Evolutionary conservation across 1,140 invertebrate genomes (phyloP), one percentile per base, ranked within the genome.

Genomic region (Triops longicaudatus): DNA sequence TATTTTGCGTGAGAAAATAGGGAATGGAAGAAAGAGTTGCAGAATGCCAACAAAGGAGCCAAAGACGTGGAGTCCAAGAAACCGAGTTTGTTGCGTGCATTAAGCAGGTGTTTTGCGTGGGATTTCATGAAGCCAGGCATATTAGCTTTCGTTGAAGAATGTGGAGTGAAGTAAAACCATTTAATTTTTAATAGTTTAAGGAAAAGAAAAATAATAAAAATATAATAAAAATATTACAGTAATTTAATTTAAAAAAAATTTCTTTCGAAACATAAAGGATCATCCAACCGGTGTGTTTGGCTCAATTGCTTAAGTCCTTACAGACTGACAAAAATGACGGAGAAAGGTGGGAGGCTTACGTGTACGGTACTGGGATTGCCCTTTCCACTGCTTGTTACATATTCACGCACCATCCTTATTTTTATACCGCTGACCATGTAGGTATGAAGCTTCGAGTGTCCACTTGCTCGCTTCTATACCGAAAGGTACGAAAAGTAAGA

Each of bases 401-500:
- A 14, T 84, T 95, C 31, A 84, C 91, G 1, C 87, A 90, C 80
- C 93, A 97, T 86, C 89, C 90, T 4, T 93, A 91, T 81, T 91
- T 95, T 86, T 89, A 95, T 82, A 88, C 86, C 73, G 88, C 91
- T 27, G 82, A 83, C 43, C 80, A 81, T 71, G 78, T 79, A 17
- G 87, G 87, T 26, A 88, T 89, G 87, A 80, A 85, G 78, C 82
- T 89, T 42, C 82, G 88, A 76, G 81, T 89, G 7, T 86, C 87
- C 0, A 85, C 84, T 76, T 88, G 85, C 79, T 82, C 85, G 6
- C 80, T 89, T 0, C 81, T 89, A 50, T 89, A 88, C 79, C 84
- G 85, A 83, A 84, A 91, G 80, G 88, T 88, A 79, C 84, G 85
- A 83, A 84, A 91, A 80, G 88, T 88, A 79, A 84, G 85, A 71